Conservation (phyloP, 2,113 vertebrate genomes). For the Dicerorhinus sumatrensis region DNA sequence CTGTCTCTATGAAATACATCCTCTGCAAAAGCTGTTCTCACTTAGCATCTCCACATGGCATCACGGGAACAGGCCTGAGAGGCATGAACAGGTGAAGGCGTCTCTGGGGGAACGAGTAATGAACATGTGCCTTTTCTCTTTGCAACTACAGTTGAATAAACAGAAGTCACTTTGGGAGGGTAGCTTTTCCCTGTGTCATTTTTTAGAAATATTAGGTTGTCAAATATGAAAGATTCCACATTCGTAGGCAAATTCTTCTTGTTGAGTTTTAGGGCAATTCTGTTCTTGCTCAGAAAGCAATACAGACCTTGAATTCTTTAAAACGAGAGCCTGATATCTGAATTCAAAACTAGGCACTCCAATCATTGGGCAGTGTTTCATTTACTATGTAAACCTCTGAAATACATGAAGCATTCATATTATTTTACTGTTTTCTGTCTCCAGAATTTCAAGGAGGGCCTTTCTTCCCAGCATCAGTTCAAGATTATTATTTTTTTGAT, state of each 20-base stretch:
- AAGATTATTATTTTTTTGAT: not conserved
- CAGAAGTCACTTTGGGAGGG: not conserved
- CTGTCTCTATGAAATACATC: not conserved
- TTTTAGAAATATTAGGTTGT: not conserved
- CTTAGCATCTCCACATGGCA: accelerated
- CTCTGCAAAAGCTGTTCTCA: not conserved
- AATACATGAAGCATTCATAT: not conserved
- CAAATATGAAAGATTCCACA: not conserved
- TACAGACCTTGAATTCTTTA: not conserved
- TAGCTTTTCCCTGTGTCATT: not conserved
- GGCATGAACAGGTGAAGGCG: not conserved
- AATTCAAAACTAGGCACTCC: not conserved
- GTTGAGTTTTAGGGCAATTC: not conserved
- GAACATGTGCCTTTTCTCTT: not conserved
- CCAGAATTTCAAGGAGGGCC: slow-evolving; percentile 36
- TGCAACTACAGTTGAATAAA: not conserved
- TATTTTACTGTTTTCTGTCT: not conserved
- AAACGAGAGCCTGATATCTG: not conserved
- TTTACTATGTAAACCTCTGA: not conserved
- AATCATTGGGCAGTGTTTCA: not conserved
- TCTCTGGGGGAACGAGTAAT: not conserved
- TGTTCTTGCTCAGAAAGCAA: not conserved
- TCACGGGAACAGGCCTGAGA: not conserved
- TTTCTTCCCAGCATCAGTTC: not conserved
- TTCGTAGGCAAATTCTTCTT: not conserved